Evolutionary conservation across 2,797 vertebrate species (phyloP).

Genomic region (Tapera naevia): DNA sequence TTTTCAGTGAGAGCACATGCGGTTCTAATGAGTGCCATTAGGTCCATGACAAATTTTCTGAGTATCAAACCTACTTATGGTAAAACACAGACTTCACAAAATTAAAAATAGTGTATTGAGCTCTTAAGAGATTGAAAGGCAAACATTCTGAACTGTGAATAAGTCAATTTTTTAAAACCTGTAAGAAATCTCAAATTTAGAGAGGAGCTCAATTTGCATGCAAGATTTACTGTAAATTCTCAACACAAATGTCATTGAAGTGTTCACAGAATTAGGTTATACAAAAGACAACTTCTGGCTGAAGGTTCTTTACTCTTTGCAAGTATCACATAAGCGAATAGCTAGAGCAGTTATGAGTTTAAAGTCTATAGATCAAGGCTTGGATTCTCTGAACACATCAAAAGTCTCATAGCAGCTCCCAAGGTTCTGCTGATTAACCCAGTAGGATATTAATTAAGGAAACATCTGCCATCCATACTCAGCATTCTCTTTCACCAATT

Average conservation of each 20-base stretch:
- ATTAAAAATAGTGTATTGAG: conserved; percentile 59
- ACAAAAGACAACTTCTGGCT: conserved; percentile 47
- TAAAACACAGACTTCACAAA: conserved; percentile 56
- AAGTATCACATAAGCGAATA: conserved; percentile 36
- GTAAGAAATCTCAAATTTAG: conserved; percentile 55
- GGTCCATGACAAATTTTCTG: conserved; percentile 43
- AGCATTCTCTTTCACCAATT: conserved; percentile 75
- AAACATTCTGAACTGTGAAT: conserved; percentile 56
- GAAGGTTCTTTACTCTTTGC: conserved; percentile 40
- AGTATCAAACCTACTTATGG: conserved; percentile 34
- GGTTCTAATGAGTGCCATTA: conserved; percentile 49
- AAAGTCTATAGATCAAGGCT: conserved; percentile 66
- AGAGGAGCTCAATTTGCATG: conserved; percentile 32
- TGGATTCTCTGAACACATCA: conserved; percentile 71
- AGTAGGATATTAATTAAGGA: conserved; percentile 79
- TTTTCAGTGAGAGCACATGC: conserved; percentile 49
- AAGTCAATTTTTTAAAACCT: conserved; percentile 47
- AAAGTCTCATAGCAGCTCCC: conserved; percentile 68
- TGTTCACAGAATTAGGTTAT: conserved; percentile 42
- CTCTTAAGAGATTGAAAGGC: conserved; percentile 55
- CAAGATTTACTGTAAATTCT: conserved; percentile 31
- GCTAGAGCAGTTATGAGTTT: conserved; percentile 40
- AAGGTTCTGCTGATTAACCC: conserved; percentile 78
- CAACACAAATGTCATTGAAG: conserved; percentile 49
- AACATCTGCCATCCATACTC: conserved; percentile 76